These are phyloP conservation scores for Leptestheria dahalacensis DNA, from an alignment of 1,140 invertebrate species.

Conservation along the genomic window DNA sequence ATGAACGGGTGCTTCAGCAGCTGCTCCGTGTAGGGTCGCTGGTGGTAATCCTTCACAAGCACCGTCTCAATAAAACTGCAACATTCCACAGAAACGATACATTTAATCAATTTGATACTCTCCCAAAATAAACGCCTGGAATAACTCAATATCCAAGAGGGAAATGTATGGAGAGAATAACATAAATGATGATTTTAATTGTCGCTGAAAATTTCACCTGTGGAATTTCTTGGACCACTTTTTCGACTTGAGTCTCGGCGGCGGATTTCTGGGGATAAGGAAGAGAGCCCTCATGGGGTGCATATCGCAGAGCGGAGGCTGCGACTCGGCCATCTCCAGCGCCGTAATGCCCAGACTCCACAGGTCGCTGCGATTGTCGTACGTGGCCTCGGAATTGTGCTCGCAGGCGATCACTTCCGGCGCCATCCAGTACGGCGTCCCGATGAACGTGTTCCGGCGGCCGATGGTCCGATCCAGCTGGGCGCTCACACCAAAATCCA, in stretches of 20 bases:
- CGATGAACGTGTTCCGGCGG: constrained; percentile 96
- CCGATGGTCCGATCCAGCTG: constrained; percentile 98
- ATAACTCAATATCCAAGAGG: not conserved
- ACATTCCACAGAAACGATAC: constrained; percentile 20
- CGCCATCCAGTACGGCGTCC: constrained; percentile 97
- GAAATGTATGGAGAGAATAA: not conserved
- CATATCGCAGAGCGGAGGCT: constrained; percentile 94
- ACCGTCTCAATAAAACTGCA: constrained; percentile 63
- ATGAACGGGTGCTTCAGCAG: constrained; percentile 95
- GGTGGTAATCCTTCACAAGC: constrained; percentile 93
- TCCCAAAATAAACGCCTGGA: not conserved
- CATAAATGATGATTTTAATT: not conserved
- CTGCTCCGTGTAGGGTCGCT: constrained; percentile 94
- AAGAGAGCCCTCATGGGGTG: constrained; percentile 99
- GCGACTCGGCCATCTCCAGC: constrained; percentile 99
- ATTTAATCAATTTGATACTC: not conserved
- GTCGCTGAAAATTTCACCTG: constrained; percentile 26
- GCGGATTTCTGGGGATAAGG: constrained; percentile 93
- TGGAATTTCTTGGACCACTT: constrained; percentile 98
- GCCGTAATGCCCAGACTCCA: constrained; percentile 98
- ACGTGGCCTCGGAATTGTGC: constrained; percentile 98
- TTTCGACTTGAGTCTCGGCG: constrained; percentile 90
- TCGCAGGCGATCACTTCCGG: constrained; percentile 98
- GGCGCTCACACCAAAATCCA: constrained; percentile 99
- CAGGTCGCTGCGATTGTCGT: constrained; percentile 95